Evolutionary conservation across 1,140 invertebrate genomes (phyloP), one percentile per base, ranked within the genome.

Genomic region (Megalonaias nervosa): DNA sequence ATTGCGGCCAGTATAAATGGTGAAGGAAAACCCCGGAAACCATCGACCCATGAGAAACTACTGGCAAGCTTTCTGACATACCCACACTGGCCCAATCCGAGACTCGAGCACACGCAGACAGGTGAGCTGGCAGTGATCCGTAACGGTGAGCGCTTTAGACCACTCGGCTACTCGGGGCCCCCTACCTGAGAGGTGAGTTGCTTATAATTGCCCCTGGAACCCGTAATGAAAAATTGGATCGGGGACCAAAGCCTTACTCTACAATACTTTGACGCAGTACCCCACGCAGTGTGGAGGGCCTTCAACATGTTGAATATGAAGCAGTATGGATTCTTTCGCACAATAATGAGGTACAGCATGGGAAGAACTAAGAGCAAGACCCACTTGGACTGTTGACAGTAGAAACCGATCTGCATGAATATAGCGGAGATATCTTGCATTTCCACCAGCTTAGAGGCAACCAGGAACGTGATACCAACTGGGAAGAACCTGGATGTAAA

Each of bases 391-490:
- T 0, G 89, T 88, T 12, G 69, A 79, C 88, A 86, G 81, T 90
- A 91, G 73, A 85, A 84, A 0, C 85, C 87, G 1, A 91, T 77
- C 71, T 85, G 82, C 26, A 74, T 70, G 60, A 90, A 81, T 31
- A 86, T 80, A 4, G 76, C 75, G 1, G 16, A 81, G 21, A 85
- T 82, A 75, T 96, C 95, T 6, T 95, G 92, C 86, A 97, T 97
- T 85, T 96, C 95, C 84, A 98, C 91, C 69, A 98, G 94, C 89
- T 98, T 97, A 55, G 95, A 94, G 13, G 95, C 94, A 64, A 98
- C 95, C 61, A 99, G 92, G 90, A 97, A 98, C 71, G 95, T 94
- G 1, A 99, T 96, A 77, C 97, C 97, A 38, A 98, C 90, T 0
- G 97, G 97, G 38, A 97, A 98, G 74, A 97, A 92, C 96, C 97